Evolutionary conservation across 2,797 vertebrate genomes (phyloP).

Genomic region (Pogoniulus pusillus): DNA sequence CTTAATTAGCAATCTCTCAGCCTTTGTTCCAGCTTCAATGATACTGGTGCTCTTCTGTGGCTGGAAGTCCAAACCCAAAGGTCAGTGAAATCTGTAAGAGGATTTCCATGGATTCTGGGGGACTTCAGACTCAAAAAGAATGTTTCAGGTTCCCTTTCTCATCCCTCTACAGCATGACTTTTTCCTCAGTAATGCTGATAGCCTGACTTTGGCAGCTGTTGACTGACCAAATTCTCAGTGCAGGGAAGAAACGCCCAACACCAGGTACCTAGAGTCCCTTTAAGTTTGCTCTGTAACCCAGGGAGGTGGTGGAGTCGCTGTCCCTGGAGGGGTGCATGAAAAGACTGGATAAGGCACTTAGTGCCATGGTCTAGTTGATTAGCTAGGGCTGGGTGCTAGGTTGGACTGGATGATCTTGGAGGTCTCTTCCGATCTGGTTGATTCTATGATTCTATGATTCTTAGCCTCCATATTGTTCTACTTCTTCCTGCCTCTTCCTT

Average conservation of each 20-base stretch:
- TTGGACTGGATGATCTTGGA: too few species aligned
- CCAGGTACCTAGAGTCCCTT: background rate
- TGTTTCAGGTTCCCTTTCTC: background rate
- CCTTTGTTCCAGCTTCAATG: background rate
- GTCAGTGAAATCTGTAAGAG: background rate
- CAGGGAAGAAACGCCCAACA: background rate
- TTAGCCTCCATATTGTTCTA: background rate
- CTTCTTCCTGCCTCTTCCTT: background rate
- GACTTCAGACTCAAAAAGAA: background rate
- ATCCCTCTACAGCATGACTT: fast-evolving
- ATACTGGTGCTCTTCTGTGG: background rate
- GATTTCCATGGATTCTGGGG: background rate
- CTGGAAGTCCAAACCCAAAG: background rate
- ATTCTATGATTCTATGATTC: too few species aligned
- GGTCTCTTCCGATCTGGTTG: too few species aligned
- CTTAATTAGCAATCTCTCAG: background rate
- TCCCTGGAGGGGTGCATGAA: too few species aligned
- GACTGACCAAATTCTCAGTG: background rate
- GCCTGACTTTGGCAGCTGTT: background rate
- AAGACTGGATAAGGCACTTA: too few species aligned
- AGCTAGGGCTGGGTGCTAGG: too few species aligned
- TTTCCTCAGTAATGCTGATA: background rate
- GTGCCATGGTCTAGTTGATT: too few species aligned
- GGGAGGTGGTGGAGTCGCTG: too few species aligned
- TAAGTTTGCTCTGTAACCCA: background rate